A percentile compares a stretch with the other conserved stretches of the same genome.
Evolutionary conservation across 2,113 vertebrate genomes (phyloP).

Genomic region (Thomomys bottae): DNA sequence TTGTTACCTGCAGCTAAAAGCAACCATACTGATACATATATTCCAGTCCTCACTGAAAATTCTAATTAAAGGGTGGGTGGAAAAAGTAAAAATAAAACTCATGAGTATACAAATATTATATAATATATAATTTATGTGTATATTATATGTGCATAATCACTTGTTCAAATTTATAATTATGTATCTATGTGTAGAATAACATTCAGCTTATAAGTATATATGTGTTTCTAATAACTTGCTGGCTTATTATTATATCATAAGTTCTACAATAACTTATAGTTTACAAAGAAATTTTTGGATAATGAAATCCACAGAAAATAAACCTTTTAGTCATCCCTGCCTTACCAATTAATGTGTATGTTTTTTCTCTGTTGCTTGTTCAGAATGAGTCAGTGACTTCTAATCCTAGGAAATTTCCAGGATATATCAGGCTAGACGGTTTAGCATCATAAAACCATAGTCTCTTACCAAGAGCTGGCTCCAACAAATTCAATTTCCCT

Average conservation of each 20-base stretch:
- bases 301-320: constrained; percentile 37
- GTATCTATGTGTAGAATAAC: neutral
- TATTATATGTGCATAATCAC: neutral
- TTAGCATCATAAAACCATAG: constrained; percentile 33
- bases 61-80: neutral
- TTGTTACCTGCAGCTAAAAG: neutral
- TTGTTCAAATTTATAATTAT: constrained; percentile 11
- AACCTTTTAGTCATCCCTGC: neutral
- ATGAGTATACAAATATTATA: neutral
- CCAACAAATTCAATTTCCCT: constrained; percentile 1
- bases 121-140: neutral
- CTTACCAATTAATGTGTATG: neutral
- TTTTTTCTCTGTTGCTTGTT: neutral
- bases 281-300: neutral
- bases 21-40: neutral
- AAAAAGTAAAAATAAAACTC: constrained; percentile 33
- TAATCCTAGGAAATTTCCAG: neutral
- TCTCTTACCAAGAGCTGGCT: neutral
- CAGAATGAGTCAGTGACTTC: constrained; percentile 21
- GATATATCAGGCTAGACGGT: neutral
- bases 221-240: neutral
- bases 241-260: neutral
- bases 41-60: constrained; percentile 27
- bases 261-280: neutral
- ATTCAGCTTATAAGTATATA: neutral